Percentiles rank a stretch among this genome's conserved stretches.
These are phyloP conservation scores for Cyclura pinguis DNA, from an alignment of 2,797 vertebrate species.

Conservation along the genomic window DNA sequence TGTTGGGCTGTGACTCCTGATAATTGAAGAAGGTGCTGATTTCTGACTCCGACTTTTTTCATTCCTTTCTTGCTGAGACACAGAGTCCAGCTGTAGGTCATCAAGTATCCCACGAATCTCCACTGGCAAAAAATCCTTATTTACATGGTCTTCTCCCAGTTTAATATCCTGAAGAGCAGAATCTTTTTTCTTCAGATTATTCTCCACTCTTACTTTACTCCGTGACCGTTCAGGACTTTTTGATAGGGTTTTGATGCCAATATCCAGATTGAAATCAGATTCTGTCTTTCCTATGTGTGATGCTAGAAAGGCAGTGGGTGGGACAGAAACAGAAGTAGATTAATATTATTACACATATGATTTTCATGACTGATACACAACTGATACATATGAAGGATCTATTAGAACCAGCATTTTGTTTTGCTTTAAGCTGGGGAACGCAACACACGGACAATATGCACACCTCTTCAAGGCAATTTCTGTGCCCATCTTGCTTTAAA, in stretches of 20 bases:
- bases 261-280: slow-evolving; percentile 78
- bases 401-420: neutral
- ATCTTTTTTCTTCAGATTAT: slow-evolving; percentile 72
- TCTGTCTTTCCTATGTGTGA: slow-evolving; percentile 75
- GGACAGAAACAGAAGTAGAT: slow-evolving; percentile 5
- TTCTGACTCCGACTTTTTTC: slow-evolving; percentile 72
- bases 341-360: neutral
- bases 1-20: slow-evolving; percentile 87
- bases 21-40: slow-evolving; percentile 62
- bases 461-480: too few relatives aligned
- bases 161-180: slow-evolving; percentile 66
- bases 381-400: neutral
- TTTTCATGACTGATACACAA: neutral
- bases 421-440: neutral
- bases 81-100: slow-evolving; percentile 89
- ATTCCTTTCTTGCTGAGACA: slow-evolving; percentile 70
- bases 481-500: too few relatives aligned
- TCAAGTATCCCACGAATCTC: slow-evolving; percentile 94
- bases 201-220: slow-evolving; percentile 74
- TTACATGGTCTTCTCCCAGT: slow-evolving; percentile 70
- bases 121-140: slow-evolving; percentile 86
- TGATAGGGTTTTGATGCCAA: slow-evolving; percentile 61
- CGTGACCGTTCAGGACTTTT: slow-evolving; percentile 74
- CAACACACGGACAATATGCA: too few relatives aligned
- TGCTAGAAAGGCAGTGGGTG: slow-evolving; percentile 46